Evolutionary conservation across 2,888 invertebrate species (phyloP).

Genomic region (Apodemia hepburni): DNA sequence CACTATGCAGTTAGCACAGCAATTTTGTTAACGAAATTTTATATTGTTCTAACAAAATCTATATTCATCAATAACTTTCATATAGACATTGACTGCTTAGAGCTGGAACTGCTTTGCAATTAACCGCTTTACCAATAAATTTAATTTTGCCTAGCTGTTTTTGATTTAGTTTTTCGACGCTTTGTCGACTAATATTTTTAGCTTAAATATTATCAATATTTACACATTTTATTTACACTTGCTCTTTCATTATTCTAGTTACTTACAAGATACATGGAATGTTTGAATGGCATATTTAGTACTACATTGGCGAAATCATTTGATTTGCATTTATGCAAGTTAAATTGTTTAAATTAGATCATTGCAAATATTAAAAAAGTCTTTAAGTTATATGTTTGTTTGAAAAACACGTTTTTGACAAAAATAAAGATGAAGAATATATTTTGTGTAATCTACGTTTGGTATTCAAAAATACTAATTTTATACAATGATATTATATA

Average conservation of each 20-base stretch:
- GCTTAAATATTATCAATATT: conserved; percentile 45
- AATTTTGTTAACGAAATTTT: conserved; percentile 57
- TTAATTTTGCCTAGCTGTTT: conserved; percentile 27
- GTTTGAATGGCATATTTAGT: conserved; percentile 57
- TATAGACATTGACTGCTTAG: conserved; percentile 35
- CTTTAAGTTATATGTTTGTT: too few species aligned
- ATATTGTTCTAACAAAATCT: conserved; percentile 50
- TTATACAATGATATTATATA: too few species aligned
- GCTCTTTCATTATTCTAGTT: conserved; percentile 42
- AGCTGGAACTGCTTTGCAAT: conserved; percentile 36
- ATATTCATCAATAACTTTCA: conserved; percentile 37
- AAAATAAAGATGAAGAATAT: too few species aligned
- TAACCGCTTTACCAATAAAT: conserved; percentile 30
- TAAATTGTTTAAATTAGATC: conserved; percentile 33
- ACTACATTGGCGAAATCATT: conserved; percentile 40
- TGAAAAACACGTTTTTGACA: too few species aligned
- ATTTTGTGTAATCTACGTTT: too few species aligned
- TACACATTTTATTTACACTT: conserved; percentile 70
- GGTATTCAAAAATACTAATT: too few species aligned
- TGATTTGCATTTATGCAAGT: conserved; percentile 12
- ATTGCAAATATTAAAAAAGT: too few species aligned
- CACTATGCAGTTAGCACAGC: too few species aligned
- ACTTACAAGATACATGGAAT: conserved; percentile 62
- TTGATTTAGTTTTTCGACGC: conserved; percentile 23
- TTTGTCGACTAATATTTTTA: conserved; percentile 31